Conservation (phyloP, 2,888 invertebrate species). For the Eupithecia centaureata region DNA sequence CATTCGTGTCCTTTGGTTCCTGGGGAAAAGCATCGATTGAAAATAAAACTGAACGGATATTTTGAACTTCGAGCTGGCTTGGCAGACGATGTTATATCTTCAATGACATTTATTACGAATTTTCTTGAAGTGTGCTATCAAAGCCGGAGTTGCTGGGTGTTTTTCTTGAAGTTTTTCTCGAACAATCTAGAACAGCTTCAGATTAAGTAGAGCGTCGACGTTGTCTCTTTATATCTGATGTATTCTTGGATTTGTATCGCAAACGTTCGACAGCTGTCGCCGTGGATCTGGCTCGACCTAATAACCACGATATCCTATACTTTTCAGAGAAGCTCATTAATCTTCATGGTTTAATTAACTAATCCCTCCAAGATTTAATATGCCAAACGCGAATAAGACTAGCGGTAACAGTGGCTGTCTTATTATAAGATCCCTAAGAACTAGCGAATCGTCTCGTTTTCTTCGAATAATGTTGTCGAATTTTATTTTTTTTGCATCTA, state of each 20-base stretch:
- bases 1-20: conserved; percentile 14
- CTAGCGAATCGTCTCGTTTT: too few relatives aligned
- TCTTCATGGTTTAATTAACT: conserved; percentile 8
- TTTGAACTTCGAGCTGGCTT: conserved; percentile 28
- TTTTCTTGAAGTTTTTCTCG: conserved; percentile 47
- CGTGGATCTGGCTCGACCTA: conserved; percentile 64
- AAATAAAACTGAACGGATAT: conserved; percentile 25
- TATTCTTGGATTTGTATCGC: conserved; percentile 71
- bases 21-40: conserved; percentile 15
- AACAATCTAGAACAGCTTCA: conserved; percentile 60
- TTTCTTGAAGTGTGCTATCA: conserved; percentile 34
- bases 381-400: not conserved
- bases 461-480: too few relatives aligned
- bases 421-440: too few relatives aligned
- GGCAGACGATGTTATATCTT: conserved; percentile 41
- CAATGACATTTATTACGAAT: conserved; percentile 44
- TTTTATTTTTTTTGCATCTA: too few relatives aligned
- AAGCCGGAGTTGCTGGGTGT: conserved; percentile 47
- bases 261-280: conserved; percentile 74
- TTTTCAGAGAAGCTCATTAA: conserved; percentile 35
- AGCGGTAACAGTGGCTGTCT: too few relatives aligned
- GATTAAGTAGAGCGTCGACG: conserved; percentile 60
- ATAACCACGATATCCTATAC: conserved; percentile 49
- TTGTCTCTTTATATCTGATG: conserved; percentile 69
- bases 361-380: conserved; percentile 4